These are phyloP conservation scores for Agelaius tricolor DNA, from an alignment of 2,113 vertebrate species.

Conservation along the genomic window DNA sequence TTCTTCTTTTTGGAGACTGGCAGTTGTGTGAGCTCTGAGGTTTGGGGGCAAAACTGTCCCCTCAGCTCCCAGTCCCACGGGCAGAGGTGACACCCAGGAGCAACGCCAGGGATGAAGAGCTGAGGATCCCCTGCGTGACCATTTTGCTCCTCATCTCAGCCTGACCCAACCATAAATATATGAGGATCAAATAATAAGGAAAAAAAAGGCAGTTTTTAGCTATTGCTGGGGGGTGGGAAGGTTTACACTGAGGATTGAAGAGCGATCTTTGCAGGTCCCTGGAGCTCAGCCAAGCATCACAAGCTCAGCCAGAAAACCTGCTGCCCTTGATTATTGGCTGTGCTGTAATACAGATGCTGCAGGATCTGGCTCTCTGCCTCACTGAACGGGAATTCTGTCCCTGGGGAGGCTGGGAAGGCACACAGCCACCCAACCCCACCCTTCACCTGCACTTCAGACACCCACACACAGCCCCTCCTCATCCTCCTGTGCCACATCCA, in stretches of 20 bases:
- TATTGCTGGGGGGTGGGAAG: not conserved
- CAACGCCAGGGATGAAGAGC: fast-evolving
- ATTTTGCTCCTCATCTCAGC: not conserved
- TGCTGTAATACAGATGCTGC: not conserved
- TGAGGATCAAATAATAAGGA: not conserved
- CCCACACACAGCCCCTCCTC: fast-evolving
- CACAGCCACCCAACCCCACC: not conserved
- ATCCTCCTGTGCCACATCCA: not conserved
- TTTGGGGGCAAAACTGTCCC: not conserved
- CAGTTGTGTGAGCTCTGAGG: not conserved
- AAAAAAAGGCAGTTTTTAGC: not conserved
- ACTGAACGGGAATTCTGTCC: not conserved
- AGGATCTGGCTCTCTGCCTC: not conserved
- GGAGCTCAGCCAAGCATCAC: not conserved
- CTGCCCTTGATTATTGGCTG: not conserved
- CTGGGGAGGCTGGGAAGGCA: not conserved
- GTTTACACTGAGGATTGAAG: not conserved
- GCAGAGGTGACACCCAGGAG: not conserved
- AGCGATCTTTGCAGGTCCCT: fast-evolving
- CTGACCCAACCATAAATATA: not conserved
- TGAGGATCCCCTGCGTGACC: not conserved
- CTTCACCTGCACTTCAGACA: not conserved
- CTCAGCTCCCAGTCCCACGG: not conserved
- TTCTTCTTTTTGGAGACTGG: not conserved
- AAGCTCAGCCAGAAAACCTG: not conserved